Conservation (phyloP, 2,113 vertebrate species). For the Pluvialis apricaria region DNA sequence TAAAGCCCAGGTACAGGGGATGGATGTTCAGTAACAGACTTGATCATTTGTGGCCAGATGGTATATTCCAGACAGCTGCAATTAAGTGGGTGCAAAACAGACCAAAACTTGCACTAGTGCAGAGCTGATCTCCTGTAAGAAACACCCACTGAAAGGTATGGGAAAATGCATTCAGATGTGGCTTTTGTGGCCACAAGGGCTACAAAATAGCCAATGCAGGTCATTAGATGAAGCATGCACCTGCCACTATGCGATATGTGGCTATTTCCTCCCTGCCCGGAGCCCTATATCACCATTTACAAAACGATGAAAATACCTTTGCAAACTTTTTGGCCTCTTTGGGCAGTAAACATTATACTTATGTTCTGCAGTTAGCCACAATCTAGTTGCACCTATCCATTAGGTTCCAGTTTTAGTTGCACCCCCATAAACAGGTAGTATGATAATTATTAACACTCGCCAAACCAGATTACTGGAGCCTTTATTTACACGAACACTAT, state of each 20-base stretch:
- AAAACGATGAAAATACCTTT: not conserved
- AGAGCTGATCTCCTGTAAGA: not conserved
- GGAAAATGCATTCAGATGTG: not conserved
- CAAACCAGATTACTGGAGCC: not conserved
- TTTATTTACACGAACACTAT: not conserved
- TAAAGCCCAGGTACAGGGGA: not conserved
- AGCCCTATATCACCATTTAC: not conserved
- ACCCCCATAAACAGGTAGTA: not conserved
- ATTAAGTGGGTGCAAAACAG: not conserved
- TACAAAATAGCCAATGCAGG: not conserved
- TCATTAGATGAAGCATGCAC: not conserved
- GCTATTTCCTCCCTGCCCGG: not conserved
- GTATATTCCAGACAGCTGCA: not conserved
- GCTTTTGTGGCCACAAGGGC: not conserved
- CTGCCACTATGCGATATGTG: not conserved
- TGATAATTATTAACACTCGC: not conserved
- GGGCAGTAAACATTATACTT: not conserved
- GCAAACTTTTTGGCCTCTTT: not conserved
- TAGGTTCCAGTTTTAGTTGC: not conserved
- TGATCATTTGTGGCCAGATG: not conserved
- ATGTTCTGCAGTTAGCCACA: not conserved
- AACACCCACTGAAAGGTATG: not conserved
- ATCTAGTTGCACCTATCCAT: not conserved
- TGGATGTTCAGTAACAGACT: not conserved
- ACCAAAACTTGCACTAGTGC: not conserved